These are phyloP conservation scores for Fukomys damarensis DNA, from an alignment of 2,113 vertebrate species.

Conservation along the genomic window DNA sequence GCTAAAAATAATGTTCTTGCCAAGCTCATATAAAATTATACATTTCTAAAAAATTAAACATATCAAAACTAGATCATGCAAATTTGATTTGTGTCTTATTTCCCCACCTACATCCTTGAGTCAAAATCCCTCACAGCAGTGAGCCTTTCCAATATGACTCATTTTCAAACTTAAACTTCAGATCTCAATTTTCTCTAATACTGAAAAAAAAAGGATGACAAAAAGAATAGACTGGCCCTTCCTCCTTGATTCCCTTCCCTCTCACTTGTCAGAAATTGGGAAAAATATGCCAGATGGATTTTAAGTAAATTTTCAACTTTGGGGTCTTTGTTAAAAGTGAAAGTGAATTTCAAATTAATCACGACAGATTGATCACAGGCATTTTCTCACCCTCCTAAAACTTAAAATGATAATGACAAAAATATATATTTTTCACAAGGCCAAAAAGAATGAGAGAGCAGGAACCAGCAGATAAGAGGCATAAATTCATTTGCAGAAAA, in stretches of 20 bases:
- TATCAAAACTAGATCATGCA: neutral
- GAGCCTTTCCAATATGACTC: neutral
- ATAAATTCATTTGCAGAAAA: neutral
- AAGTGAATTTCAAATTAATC: conserved; percentile 17
- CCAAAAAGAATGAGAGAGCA: neutral
- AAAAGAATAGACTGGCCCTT: neutral
- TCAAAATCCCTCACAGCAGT: neutral
- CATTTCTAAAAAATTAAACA: neutral
- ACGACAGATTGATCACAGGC: neutral
- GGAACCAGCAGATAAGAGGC: neutral
- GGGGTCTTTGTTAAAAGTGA: neutral
- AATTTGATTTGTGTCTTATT: neutral
- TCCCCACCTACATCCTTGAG: neutral
- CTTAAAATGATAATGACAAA: neutral
- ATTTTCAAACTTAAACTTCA: neutral
- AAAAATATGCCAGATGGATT: neutral
- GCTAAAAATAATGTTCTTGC: neutral
- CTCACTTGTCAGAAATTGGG: neutral
- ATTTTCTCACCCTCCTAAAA: neutral
- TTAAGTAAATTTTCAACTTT: neutral
- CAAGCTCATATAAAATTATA: conserved; percentile 12
- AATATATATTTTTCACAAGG: neutral
- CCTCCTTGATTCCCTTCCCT: neutral
- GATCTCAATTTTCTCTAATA: conserved; percentile 4
- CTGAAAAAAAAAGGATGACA: conserved; percentile 25